Conservation (phyloP, 2,888 invertebrate species). For the Lasioglossum oenotherae region DNA sequence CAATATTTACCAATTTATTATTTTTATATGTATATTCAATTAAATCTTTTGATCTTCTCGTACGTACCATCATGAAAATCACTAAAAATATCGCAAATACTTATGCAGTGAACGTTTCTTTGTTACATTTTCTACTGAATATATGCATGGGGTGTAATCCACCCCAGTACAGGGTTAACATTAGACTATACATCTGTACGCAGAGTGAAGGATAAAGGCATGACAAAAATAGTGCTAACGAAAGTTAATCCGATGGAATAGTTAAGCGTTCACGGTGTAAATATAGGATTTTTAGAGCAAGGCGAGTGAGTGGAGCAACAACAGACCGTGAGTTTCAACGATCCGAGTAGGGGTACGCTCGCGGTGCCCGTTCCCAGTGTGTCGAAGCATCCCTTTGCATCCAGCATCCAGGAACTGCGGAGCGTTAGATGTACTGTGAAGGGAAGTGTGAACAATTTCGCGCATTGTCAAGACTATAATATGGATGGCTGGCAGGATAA, state of each 20-base stretch:
- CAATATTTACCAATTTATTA: too few species aligned
- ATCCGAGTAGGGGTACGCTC: conserved; percentile 15
- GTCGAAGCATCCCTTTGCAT: conserved; percentile 62
- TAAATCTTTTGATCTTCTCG: too few species aligned
- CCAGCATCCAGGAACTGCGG: conserved; percentile 71
- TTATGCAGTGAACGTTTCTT: too few species aligned
- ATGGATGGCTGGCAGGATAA: conserved; percentile 82
- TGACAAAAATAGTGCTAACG: background rate
- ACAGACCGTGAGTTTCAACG: conserved; percentile 24
- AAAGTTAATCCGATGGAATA: background rate
- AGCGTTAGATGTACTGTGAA: conserved; percentile 79
- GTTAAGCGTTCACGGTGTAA: background rate
- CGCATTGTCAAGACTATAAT: conserved; percentile 82
- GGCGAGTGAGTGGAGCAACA: conserved; percentile 2
- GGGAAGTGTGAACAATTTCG: conserved; percentile 85
- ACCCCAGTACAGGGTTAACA: too few species aligned
- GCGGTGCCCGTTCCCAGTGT: conserved; percentile 33
- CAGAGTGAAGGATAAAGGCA: background rate
- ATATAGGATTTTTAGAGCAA: background rate
- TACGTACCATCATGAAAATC: too few species aligned
- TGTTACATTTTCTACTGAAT: too few species aligned
- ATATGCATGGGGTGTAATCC: too few species aligned
- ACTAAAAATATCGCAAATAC: too few species aligned
- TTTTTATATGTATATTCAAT: too few species aligned
- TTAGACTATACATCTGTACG: too few species aligned